A percentile compares a stretch with the other conserved stretches of the same genome.
Conservation (phyloP, 2,797 vertebrate species). For the Semaprochilodus insignis region DNA sequence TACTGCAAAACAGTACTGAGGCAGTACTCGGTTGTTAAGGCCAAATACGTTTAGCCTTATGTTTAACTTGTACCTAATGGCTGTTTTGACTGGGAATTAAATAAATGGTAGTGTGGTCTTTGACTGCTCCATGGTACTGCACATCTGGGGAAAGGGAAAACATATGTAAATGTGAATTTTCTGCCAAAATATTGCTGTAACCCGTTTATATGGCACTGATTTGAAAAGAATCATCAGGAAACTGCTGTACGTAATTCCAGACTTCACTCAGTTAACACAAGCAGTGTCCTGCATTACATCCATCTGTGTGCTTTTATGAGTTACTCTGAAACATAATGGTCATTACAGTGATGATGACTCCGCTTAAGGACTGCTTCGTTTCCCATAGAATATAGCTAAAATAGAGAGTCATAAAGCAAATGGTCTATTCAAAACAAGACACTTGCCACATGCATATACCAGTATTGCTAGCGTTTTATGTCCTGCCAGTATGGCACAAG, state of each 20-base stretch:
- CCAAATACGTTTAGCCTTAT: too few relatives aligned
- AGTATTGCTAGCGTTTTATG: background rate
- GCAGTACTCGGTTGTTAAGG: too few relatives aligned
- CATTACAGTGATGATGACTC: constrained; percentile 25
- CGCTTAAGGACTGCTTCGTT: constrained; percentile 8
- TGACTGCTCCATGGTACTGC: too few relatives aligned
- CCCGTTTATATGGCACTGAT: background rate
- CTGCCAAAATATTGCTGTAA: background rate
- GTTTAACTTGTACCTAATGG: too few relatives aligned
- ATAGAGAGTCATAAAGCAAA: constrained; percentile 2
- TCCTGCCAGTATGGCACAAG: too few relatives aligned
- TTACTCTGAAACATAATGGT: background rate
- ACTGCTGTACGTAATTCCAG: constrained; percentile 14
- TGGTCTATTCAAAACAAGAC: constrained; percentile 3
- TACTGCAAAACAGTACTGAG: too few relatives aligned
- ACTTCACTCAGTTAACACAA: constrained; percentile 21
- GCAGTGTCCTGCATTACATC: too few relatives aligned
- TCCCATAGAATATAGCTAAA: constrained; percentile 10
- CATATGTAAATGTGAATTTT: background rate
- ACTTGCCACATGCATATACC: background rate
- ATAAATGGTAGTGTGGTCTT: too few relatives aligned
- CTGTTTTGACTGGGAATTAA: too few relatives aligned
- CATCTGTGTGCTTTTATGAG: constrained; percentile 18
- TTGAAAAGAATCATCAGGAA: constrained; percentile 22
- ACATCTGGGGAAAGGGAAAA: too few relatives aligned